A percentile compares a stretch with the other conserved stretches of the same genome.
Evolutionary conservation across 1,140 invertebrate species (phyloP).

Genomic region (Anastrepha obliqua): DNA sequence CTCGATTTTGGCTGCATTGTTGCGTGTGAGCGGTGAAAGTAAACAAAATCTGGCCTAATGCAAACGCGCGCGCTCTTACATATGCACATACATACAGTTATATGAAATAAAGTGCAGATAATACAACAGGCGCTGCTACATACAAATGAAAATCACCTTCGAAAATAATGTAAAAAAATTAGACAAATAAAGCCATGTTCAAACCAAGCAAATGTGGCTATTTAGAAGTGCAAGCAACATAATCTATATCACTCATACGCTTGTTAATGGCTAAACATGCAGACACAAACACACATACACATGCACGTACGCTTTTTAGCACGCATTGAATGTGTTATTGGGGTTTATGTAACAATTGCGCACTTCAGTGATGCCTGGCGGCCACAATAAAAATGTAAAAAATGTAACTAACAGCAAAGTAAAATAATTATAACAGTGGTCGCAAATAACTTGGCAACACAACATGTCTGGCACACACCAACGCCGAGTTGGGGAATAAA

Average conservation of each 20-base stretch:
- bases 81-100: background rate
- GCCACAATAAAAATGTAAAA: background rate
- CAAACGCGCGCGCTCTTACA: background rate
- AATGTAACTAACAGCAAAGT: background rate
- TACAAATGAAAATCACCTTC: no score
- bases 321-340: background rate
- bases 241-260: background rate
- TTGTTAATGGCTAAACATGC: background rate
- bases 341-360: background rate
- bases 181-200: background rate
- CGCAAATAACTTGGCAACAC: background rate
- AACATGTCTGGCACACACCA: background rate
- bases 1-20: conserved; percentile 2
- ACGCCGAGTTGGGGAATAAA: background rate
- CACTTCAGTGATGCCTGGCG: background rate
- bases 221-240: background rate
- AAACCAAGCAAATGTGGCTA: conserved; percentile 2
- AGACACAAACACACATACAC: background rate
- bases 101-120: background rate
- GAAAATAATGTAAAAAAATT: background rate
- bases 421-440: background rate
- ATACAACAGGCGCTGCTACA: background rate
- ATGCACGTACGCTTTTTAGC: background rate
- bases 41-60: conserved; percentile 44
- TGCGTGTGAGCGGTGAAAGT: conserved; percentile 39